Evolutionary conservation across 2,113 vertebrate genomes (phyloP).

Genomic region (Cyprinus carpio): DNA sequence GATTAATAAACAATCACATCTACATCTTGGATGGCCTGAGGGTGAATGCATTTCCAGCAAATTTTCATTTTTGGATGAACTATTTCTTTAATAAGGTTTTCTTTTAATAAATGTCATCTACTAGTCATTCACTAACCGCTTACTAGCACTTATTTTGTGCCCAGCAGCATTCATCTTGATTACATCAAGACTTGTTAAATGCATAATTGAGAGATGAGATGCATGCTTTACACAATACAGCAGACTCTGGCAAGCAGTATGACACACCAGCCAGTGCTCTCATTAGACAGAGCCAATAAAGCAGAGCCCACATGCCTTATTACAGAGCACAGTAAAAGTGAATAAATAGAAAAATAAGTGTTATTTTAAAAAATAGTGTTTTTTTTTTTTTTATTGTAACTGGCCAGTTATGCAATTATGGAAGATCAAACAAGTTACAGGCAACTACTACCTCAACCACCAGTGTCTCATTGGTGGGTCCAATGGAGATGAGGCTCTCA

Average conservation of each 20-base stretch:
- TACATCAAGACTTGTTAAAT: neutral
- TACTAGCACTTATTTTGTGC: neutral
- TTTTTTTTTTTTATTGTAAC: neutral
- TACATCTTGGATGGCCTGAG: neutral
- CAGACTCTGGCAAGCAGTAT: neutral
- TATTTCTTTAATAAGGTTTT: neutral
- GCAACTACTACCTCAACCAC: constrained; percentile 78
- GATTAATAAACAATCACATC: neutral
- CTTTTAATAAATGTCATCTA: neutral
- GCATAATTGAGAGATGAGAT: neutral
- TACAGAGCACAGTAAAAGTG: neutral
- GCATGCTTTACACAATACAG: neutral
- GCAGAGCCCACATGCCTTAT: neutral
- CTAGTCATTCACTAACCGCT: neutral
- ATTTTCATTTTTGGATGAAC: neutral
- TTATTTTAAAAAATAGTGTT: neutral
- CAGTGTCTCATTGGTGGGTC: constrained; percentile 86
- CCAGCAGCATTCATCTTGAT: neutral
- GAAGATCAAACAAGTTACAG: neutral
- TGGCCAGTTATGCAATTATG: neutral
- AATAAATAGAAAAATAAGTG: neutral
- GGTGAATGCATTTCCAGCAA: neutral
- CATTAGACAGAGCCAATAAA: neutral
- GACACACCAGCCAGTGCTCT: neutral
- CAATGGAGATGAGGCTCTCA: constrained; percentile 79